Conservation (phyloP, 2,113 vertebrate genomes). For the Amblyopsis rosae region DNA sequence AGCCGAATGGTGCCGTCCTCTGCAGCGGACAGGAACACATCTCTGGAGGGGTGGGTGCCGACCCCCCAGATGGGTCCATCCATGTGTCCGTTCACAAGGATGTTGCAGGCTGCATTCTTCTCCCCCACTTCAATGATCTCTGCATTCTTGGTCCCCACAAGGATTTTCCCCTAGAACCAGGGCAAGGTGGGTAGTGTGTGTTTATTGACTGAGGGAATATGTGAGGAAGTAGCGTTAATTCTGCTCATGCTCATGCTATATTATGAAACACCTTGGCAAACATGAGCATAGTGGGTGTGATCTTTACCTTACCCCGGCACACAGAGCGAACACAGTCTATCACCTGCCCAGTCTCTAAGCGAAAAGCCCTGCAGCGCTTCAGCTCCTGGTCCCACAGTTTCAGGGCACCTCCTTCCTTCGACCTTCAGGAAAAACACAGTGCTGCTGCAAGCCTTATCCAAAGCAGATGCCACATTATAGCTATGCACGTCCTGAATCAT, state of each 20-base stretch:
- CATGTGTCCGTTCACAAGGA: slow-evolving; percentile 93
- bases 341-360: slow-evolving; percentile 89
- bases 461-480: neutral
- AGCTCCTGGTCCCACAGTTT: slow-evolving; percentile 98
- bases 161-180: slow-evolving; percentile 87
- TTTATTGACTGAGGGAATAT: neutral
- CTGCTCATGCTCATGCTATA: no score
- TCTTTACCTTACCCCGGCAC: slow-evolving; percentile 89
- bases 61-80: slow-evolving; percentile 95
- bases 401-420: slow-evolving; percentile 95
- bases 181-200: neutral
- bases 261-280: no score
- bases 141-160: slow-evolving; percentile 92
- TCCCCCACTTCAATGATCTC: slow-evolving; percentile 98
- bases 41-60: slow-evolving; percentile 88
- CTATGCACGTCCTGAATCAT: neutral
- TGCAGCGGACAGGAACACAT: slow-evolving; percentile 93
- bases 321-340: slow-evolving; percentile 94
- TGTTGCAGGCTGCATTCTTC: slow-evolving; percentile 95
- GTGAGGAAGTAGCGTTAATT: neutral
- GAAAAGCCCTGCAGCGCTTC: slow-evolving; percentile 92
- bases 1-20: slow-evolving; percentile 96
- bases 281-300: neutral
- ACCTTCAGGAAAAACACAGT: slow-evolving; percentile 69
- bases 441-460: neutral